A percentile compares a stretch with the other conserved stretches of the same genome.
phyloP scores from a whole-genome alignment of 2,113 vertebrate genomes.

The Hymenochirus boettgeri region DNA sequence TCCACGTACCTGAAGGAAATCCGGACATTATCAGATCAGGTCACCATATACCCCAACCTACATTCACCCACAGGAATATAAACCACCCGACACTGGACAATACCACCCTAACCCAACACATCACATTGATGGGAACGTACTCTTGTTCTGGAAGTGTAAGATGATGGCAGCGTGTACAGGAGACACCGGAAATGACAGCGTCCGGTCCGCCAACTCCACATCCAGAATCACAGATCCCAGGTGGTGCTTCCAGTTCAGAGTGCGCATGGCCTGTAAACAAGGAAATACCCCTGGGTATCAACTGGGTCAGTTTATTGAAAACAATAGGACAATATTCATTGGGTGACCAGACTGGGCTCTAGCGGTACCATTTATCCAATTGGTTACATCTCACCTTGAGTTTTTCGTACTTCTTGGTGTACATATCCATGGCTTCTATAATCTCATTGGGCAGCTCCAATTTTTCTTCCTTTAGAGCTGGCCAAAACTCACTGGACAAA shows the following conservation, averaged over 20 bases:
- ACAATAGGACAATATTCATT: no score
- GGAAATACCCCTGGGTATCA: no score
- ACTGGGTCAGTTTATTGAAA: no score
- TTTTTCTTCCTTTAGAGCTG: conserved; percentile 91
- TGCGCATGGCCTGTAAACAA: conserved; percentile 84
- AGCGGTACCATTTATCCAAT: no score
- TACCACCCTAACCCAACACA: no score
- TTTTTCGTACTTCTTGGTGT: conserved; percentile 92
- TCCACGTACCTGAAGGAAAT: conserved; percentile 73
- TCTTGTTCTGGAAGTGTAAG: conserved; percentile 90
- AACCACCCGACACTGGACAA: no score
- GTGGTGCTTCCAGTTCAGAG: conserved; percentile 94
- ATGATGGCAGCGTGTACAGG: conserved; percentile 91
- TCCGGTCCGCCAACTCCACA: conserved; percentile 88
- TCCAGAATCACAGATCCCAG: conserved; percentile 90
- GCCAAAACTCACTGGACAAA: conserved; percentile 96
- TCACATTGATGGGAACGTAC: conserved; percentile 46
- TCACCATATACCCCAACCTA: not conserved
- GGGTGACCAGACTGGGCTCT: no score
- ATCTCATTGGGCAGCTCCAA: conserved; percentile 83
- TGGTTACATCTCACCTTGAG: conserved; percentile 91
- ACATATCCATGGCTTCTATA: conserved; percentile 82
- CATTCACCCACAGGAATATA: no score
- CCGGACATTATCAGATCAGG: not conserved
- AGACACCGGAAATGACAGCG: conserved; percentile 80